Evolutionary conservation across 2,113 vertebrate genomes (phyloP), one percentile per base, ranked within the genome.

Genomic region (Sigmodon hispidus): DNA sequence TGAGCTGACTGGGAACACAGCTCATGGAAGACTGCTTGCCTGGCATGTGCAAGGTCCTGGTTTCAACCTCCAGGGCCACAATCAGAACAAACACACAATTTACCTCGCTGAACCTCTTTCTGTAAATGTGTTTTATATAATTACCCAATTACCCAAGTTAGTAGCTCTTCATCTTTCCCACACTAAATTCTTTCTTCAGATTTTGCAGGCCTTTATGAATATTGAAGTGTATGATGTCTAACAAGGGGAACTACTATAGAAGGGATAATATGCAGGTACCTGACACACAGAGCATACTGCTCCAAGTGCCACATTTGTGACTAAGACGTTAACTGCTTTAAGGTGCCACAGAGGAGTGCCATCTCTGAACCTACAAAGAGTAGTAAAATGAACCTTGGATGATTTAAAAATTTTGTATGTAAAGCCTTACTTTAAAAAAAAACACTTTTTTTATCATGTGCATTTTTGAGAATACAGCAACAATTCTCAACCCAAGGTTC

Each of bases 271-370:
- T 7, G 45, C 12, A 13, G 21, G 29, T 2, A 63, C 29, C 11
- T 2, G 2, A 13, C 3, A 61, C 21, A 76, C 10, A 61, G 34
- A 85, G 57, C 1, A n/a, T 1, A 55, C 0, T 31, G 16, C 7
- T 76, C 45, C 72, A 85, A 21, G 36, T 34, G 22, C 4, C 52
- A 90, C 15, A 92, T 16, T 21, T 77, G 36, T 13, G 26, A 69
- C 19, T 22, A 50, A 83, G 34, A 70, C 15, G 24, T 13, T 19
- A 26, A 2, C 5, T 91, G 1, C 43, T 88, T 67, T 43, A 40
- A 34, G 21, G 11, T 34, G 9, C 57, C 43, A 84, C 11, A 59
- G 19, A 17, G 31, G n/a, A 63, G 36, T 59, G 15, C 17, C 6
- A 11, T 52, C 59, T 59, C 70, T 50, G 45, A 87, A 36, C n/a